These are phyloP conservation scores for Crotalus helleri DNA, from an alignment of 2,113 vertebrate species.

Conservation along the genomic window DNA sequence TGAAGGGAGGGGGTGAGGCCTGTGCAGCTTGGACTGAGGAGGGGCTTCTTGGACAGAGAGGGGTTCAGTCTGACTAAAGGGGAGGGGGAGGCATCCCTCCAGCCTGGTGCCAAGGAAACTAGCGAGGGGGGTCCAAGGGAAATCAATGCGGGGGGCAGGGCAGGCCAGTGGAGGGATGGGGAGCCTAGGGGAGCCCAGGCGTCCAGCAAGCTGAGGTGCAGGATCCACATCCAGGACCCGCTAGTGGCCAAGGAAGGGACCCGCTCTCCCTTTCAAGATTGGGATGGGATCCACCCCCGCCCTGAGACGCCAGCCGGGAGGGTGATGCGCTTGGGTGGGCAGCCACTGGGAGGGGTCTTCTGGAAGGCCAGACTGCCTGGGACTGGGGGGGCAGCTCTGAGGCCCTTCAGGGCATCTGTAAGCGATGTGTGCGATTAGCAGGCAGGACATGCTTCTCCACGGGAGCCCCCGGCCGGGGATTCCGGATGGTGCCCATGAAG, in stretches of 20 bases:
- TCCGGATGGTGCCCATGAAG: slow-evolving; percentile 86
- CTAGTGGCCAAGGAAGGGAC: background rate
- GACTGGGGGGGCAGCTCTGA: background rate
- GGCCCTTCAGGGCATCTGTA: background rate
- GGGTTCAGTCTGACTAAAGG: too few species aligned
- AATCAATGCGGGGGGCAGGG: too few species aligned
- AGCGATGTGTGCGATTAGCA: rapidly evolving
- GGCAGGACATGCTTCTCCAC: slow-evolving; percentile 6
- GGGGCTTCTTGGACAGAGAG: too few species aligned
- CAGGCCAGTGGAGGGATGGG: too few species aligned
- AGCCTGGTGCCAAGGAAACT: too few species aligned
- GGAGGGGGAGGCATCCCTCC: too few species aligned
- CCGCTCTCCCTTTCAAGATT: background rate
- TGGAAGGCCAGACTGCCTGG: too few species aligned
- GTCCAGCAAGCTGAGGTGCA: too few species aligned
- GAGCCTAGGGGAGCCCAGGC: too few species aligned
- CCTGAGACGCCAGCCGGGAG: background rate
- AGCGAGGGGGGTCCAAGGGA: background rate
- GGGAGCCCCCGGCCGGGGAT: slow-evolving; percentile 78
- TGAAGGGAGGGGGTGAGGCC: background rate
- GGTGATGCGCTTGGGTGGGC: background rate
- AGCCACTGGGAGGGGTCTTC: background rate
- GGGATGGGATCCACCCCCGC: background rate
- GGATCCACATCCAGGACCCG: too few species aligned
- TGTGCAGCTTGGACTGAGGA: too few species aligned